Evolutionary conservation across 1,140 invertebrate species (phyloP).

Genomic region (Galleria mellonella): DNA sequence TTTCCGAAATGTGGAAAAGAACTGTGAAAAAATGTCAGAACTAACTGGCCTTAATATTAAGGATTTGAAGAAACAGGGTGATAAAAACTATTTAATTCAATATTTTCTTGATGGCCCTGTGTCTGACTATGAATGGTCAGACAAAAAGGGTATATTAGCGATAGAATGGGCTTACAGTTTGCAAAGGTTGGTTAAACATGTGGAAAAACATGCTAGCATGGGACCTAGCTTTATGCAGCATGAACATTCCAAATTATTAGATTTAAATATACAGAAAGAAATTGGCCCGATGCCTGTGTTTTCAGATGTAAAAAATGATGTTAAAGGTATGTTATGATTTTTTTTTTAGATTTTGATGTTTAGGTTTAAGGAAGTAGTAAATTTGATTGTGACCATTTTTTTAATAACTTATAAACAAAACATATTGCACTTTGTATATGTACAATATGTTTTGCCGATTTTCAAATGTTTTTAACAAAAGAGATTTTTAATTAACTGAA

Average conservation of each 20-base stretch:
- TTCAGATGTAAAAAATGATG: slow-evolving; percentile 12
- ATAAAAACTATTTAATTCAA: slow-evolving; percentile 48
- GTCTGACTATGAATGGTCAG: slow-evolving; percentile 34
- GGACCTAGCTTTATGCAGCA: slow-evolving; percentile 18
- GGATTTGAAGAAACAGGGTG: slow-evolving; percentile 36
- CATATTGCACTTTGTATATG: too few relatives aligned
- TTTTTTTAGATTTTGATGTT: background rate
- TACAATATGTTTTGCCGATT: too few relatives aligned
- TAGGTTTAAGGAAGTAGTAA: too few relatives aligned
- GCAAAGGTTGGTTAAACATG: slow-evolving; percentile 39
- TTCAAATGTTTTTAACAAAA: too few relatives aligned
- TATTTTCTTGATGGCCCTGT: slow-evolving; percentile 48
- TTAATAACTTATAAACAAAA: too few relatives aligned
- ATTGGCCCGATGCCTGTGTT: slow-evolving; percentile 18
- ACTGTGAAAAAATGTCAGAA: slow-evolving; percentile 38
- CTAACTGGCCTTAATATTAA: slow-evolving; percentile 48
- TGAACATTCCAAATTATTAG: slow-evolving; percentile 13
- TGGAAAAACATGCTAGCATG: slow-evolving; percentile 31
- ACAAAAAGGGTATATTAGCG: slow-evolving; percentile 26
- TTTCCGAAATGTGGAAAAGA: slow-evolving; percentile 38
- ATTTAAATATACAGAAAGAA: slow-evolving; percentile 22
- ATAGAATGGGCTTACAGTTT: slow-evolving; percentile 39
- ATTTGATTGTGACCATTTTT: too few relatives aligned
- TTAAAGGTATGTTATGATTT: slow-evolving; percentile 8
- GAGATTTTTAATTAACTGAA: too few relatives aligned